Evolutionary conservation across 2,888 invertebrate species (phyloP), one percentile per base, ranked within the genome.

Genomic region (Lapara coniferarum): DNA sequence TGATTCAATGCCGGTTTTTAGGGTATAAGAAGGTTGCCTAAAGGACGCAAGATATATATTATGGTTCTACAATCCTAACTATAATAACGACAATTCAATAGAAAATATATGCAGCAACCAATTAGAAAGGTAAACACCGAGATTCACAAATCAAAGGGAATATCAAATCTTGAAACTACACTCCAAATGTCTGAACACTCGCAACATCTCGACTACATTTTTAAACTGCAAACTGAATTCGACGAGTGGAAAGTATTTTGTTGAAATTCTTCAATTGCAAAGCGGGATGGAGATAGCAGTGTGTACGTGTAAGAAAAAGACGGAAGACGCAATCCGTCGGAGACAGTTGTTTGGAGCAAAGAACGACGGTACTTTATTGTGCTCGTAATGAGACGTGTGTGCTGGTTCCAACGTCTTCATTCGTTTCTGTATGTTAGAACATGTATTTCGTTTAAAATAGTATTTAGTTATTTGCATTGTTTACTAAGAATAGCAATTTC

Each of bases 291-390:
- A 7, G 13, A 13, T 53, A 46, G 16, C 12, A 3, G 6, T 14
- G 37, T 12, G 14, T 14, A 44, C 51, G 30, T 56, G 16, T 19
- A 16, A 52, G 57, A 69, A 2, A 69, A 66, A 49, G 66, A 69
- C 5, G 19, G 56, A 75, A 78, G 79, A 80, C 77, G 77, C 78
- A 82, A 80, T 80, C 81, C 79, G 78, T 16, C 37, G 30, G 16
- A 68, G 58, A 68, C 58, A 51, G 69, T 83, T 83, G 83, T 84
- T 83, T 84, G 81, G 81, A 80, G 72, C 69, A 71, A 70, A 75
- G 75, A 75, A 83, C 80, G 76, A 71, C 70, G 78, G 77, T 71
- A 78, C 77, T 82, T 80, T 81, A 84, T 84, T 84, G 81, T 83
- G 76, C 75, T 74, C 73, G 80, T 84, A 84, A 84, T 84, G 83